Evolutionary conservation across 2,113 vertebrate species (phyloP), one percentile per base, ranked within the genome.

Genomic region (Rana temporaria): DNA sequence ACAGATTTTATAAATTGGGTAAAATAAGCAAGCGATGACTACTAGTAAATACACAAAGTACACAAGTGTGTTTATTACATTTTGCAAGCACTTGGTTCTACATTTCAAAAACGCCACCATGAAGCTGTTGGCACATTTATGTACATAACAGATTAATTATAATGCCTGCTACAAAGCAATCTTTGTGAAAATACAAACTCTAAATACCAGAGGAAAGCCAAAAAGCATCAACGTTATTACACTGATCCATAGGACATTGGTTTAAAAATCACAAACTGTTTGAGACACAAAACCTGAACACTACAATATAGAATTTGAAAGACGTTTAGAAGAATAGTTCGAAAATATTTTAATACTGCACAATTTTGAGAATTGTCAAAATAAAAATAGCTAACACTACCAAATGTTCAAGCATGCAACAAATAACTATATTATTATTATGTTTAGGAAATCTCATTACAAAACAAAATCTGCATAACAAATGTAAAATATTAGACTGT

Each of bases 71-170:
- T 98, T 98, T 95, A 95, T 95, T 95, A 93, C 92, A 97, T 97
- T 96, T 96, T 93, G 96, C 97, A 98, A 99, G 98, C 98, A 99
- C 93, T 96, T 98, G 95, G 92, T 96, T 97, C 94, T 96, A 98
- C 97, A 97, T 94, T 96, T 98, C 95, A 95, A 98, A 98, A 97
- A 97, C 95, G 96, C 96, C 96, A 98, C 95, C 96, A 93, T 96
- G 95, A 96, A 98, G 97, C 97, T 96, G 95, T 97, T 97, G 96
- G 97, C 96, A 99, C 97, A 96, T 96, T 94, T 96, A 98, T 96
- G 93, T 99, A 99, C 96, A 99, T 97, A 98, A 99, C 96, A 97
- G 93, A 97, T 95, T 95, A 90, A 95, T 94, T 92, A 89, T 94
- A 97, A 95, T 97, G 96, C 95, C 94, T 93, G 95, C 94, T 96